These are phyloP conservation scores for Nipponacmea schrenckii DNA, from an alignment of 2,888 invertebrate genomes.

Conservation along the genomic window DNA sequence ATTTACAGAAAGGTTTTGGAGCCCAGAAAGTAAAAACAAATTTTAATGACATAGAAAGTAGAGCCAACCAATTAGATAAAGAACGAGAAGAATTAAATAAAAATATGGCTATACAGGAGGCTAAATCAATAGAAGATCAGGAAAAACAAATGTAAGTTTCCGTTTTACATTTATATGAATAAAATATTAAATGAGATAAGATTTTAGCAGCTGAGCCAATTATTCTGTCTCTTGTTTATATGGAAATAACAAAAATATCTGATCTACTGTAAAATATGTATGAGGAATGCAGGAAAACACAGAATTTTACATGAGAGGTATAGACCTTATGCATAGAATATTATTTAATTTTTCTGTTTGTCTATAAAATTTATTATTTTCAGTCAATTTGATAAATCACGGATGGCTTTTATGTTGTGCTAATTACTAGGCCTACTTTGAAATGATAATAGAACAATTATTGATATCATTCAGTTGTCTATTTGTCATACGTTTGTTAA, in stretches of 20 bases:
- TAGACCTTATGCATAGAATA: too few relatives aligned
- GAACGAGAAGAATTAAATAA: constrained; percentile 70
- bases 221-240: neutral
- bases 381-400: too few relatives aligned
- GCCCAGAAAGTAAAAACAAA: constrained; percentile 94
- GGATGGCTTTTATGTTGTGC: too few relatives aligned
- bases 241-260: neutral
- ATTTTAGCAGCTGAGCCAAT: neutral
- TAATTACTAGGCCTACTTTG: too few relatives aligned
- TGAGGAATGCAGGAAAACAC: too few relatives aligned
- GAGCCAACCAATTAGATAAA: constrained; percentile 87
- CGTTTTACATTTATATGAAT: neutral
- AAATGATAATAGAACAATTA: too few relatives aligned
- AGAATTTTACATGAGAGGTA: too few relatives aligned
- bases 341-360: too few relatives aligned
- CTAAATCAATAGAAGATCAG: constrained; percentile 73
- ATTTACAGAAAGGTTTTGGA: constrained; percentile 74
- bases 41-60: constrained; percentile 93
- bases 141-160: constrained; percentile 70
- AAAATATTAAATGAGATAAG: neutral
- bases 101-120: constrained; percentile 44
- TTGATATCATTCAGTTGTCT: too few relatives aligned
- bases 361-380: too few relatives aligned
- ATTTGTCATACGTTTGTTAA: too few relatives aligned
- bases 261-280: too few relatives aligned